phyloP scores from a whole-genome alignment of 2,797 vertebrate genomes.

The Craterocephalus amniculus region DNA sequence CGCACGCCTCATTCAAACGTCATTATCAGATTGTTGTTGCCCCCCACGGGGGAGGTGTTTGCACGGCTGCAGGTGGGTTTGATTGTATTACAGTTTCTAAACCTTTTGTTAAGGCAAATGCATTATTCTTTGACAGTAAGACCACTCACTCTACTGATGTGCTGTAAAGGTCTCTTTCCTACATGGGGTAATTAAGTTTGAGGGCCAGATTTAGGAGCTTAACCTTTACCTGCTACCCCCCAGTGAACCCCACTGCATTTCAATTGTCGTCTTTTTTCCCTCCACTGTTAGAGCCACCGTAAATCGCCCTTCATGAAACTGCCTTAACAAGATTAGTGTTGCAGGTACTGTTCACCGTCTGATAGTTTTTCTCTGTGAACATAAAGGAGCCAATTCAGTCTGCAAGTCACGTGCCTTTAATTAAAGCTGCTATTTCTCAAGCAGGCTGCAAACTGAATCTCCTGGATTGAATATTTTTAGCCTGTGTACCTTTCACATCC shows the following conservation, averaged over 20 bases:
- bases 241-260: conserved; percentile 26
- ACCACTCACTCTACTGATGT: conserved; percentile 4
- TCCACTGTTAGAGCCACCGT: background rate
- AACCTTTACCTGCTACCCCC: conserved; percentile 35
- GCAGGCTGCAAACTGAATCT: no score
- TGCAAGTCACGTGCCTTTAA: background rate
- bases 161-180: conserved; percentile 39
- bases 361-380: background rate
- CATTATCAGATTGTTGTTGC: conserved; percentile 11
- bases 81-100: background rate
- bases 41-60: background rate
- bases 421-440: background rate
- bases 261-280: conserved; percentile 19
- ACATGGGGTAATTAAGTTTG: conserved; percentile 16
- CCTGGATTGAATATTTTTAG: no score
- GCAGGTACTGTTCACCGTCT: background rate
- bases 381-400: background rate
- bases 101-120: conserved; percentile 6
- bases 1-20: background rate
- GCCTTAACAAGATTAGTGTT: no score
- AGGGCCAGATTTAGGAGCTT: conserved; percentile 37
- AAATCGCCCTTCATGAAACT: no score
- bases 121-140: background rate
- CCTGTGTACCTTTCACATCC: no score
- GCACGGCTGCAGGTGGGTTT: background rate